Evolutionary conservation across 1,140 invertebrate species (phyloP).

Genomic region (Dendroctonus ponderosae): DNA sequence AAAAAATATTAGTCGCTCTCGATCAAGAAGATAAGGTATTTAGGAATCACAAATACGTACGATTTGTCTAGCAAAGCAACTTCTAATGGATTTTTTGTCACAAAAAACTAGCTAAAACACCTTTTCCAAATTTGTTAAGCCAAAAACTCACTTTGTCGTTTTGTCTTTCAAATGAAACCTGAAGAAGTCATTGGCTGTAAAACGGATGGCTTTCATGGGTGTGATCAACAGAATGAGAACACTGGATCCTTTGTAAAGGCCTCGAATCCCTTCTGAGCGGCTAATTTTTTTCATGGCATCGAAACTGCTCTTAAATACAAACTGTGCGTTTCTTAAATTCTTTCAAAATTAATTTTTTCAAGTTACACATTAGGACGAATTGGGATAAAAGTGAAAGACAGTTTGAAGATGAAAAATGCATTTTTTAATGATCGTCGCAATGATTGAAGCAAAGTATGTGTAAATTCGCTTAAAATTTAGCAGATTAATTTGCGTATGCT

Average conservation of each 20-base stretch:
- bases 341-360: too few species aligned
- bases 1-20: background rate
- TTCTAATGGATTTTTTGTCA: background rate
- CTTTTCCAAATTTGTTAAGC: background rate
- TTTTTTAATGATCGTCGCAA: too few species aligned
- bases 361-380: too few species aligned
- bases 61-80: background rate
- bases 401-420: too few species aligned
- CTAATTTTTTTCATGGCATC: conserved; percentile 96
- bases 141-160: conserved; percentile 53
- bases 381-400: too few species aligned
- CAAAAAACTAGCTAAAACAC: background rate
- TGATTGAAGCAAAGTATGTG: too few species aligned
- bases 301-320: conserved; percentile 61
- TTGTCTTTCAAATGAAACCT: conserved; percentile 70
- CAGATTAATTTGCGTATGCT: too few species aligned
- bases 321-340: background rate
- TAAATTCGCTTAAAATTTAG: too few species aligned
- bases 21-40: background rate
- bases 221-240: conserved; percentile 99
- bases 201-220: conserved; percentile 98
- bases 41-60: too few species aligned
- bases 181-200: conserved; percentile 98
- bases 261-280: conserved; percentile 88
- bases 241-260: conserved; percentile 95